These are phyloP conservation scores for Adineta ricciae DNA, from an alignment of 2,888 invertebrate species.

Conservation along the genomic window DNA sequence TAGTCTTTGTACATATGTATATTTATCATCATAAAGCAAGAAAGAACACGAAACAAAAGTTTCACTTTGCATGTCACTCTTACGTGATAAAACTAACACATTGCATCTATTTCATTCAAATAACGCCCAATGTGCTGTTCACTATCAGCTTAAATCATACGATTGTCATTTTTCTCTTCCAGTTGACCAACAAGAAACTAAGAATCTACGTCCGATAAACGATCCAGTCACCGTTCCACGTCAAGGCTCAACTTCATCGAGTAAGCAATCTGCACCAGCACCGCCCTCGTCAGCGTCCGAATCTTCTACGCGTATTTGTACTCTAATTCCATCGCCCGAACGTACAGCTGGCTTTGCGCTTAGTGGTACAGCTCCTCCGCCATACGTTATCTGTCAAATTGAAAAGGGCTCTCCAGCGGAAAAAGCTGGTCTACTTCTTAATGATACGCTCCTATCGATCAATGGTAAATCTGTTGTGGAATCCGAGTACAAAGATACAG, in stretches of 20 bases:
- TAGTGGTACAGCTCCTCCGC: neutral
- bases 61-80: neutral
- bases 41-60: neutral
- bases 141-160: neutral
- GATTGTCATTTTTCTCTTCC: neutral
- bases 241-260: neutral
- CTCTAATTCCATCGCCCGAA: neutral
- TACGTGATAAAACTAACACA: neutral
- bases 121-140: neutral
- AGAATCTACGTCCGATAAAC: neutral
- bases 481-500: neutral
- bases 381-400: neutral
- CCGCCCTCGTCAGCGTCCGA: neutral
- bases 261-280: neutral
- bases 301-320: neutral
- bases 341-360: constrained; percentile 8
- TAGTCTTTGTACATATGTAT: neutral
- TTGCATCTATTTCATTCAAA: neutral
- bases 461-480: neutral
- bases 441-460: neutral
- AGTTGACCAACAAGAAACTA: neutral
- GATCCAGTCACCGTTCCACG: neutral
- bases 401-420: neutral
- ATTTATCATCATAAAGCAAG: neutral
- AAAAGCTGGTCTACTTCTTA: neutral